Evolutionary conservation across 2,888 invertebrate species (phyloP).

Genomic region (Morpho achilles): DNA sequence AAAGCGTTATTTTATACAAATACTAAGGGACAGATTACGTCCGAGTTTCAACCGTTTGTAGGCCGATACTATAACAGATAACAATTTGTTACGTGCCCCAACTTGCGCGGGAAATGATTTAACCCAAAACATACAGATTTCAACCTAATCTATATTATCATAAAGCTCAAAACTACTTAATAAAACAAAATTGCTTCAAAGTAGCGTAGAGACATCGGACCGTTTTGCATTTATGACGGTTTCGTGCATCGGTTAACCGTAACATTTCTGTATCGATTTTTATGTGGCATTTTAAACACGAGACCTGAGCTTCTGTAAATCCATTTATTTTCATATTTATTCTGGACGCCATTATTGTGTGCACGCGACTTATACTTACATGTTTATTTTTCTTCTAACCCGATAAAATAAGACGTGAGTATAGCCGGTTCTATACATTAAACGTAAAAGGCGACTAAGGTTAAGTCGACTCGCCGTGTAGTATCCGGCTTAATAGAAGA

Average conservation of each 20-base stretch:
- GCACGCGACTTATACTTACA: too few relatives aligned
- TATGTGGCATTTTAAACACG: slow-evolving; percentile 15
- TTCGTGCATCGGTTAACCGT: slow-evolving; percentile 36
- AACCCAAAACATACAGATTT: slow-evolving; percentile 1
- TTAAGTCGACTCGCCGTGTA: too few relatives aligned
- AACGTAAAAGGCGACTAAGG: too few relatives aligned
- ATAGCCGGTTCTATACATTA: too few relatives aligned
- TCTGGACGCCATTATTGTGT: too few relatives aligned
- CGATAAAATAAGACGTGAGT: too few relatives aligned
- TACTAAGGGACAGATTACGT: slow-evolving; percentile 16
- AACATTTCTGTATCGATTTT: slow-evolving; percentile 23
- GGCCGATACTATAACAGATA: slow-evolving; percentile 19
- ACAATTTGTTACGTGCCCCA: slow-evolving; percentile 18
- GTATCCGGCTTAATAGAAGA: too few relatives aligned
- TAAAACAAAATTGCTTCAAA: slow-evolving; percentile 4
- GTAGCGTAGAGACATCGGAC: slow-evolving; percentile 37
- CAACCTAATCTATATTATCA: neutral
- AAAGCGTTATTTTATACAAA: slow-evolving; percentile 14
- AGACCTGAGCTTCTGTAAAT: slow-evolving; percentile 1
- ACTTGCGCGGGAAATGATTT: slow-evolving; percentile 15
- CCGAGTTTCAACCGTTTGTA: slow-evolving; percentile 10
- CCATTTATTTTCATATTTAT: slow-evolving; percentile 3
- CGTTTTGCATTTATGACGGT: slow-evolving; percentile 31
- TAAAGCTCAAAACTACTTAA: slow-evolving; percentile 8
- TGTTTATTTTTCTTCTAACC: too few relatives aligned